Evolutionary conservation across 2,797 vertebrate genomes (phyloP).

Genomic region (Scarus forsteni): DNA sequence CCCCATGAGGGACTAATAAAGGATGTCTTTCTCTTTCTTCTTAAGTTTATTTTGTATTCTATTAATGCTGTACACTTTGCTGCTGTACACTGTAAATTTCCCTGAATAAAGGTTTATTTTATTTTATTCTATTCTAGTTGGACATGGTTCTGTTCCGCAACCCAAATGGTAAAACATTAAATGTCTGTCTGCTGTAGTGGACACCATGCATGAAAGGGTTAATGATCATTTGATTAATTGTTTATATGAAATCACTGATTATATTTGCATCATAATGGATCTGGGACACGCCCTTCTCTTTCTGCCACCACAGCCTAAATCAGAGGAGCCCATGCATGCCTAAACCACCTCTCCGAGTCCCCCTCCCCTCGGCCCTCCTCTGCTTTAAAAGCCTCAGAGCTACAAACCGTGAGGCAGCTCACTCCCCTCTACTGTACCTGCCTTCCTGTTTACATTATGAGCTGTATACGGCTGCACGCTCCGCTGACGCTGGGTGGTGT

Average conservation of each 20-base stretch:
- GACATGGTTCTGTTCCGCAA: too few relatives aligned
- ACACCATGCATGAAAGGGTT: too few relatives aligned
- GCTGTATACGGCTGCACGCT: slow-evolving; percentile 41
- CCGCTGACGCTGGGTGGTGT: slow-evolving; percentile 45
- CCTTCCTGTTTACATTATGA: slow-evolving; percentile 57
- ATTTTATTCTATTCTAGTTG: too few relatives aligned
- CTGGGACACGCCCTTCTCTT: neutral
- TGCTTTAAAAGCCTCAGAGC: slow-evolving; percentile 14
- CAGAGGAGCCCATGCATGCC: neutral
- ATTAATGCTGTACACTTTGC: too few relatives aligned
- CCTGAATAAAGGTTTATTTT: too few relatives aligned
- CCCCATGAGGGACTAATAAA: too few relatives aligned
- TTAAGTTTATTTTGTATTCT: too few relatives aligned
- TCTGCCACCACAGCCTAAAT: neutral
- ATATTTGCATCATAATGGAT: slow-evolving; percentile 7
- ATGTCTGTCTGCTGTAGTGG: too few relatives aligned
- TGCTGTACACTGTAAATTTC: too few relatives aligned
- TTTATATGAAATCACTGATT: neutral
- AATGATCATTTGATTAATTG: neutral
- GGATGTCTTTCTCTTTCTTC: too few relatives aligned
- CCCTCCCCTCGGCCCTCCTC: neutral
- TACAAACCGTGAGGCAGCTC: slow-evolving; percentile 18
- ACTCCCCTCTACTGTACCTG: slow-evolving; percentile 16
- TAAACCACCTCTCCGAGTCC: neutral
- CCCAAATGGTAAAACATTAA: too few relatives aligned